These are phyloP conservation scores for Sericinus montela DNA, from an alignment of 2,888 invertebrate species.

Conservation along the genomic window DNA sequence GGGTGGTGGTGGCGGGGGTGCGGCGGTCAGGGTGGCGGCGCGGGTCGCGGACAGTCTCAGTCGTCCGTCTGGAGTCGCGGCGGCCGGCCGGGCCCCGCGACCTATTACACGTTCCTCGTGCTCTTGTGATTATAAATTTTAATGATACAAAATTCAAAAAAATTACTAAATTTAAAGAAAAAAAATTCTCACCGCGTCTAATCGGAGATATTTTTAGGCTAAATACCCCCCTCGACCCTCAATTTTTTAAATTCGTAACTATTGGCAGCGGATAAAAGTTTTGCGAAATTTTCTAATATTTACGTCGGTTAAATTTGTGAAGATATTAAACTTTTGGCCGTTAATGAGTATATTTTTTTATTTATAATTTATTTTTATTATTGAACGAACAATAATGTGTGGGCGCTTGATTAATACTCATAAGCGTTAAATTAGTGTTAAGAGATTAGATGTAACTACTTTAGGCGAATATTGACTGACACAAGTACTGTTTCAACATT, in stretches of 20 bases:
- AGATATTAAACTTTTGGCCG: slow-evolving; percentile 71
- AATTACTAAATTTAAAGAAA: slow-evolving; percentile 31
- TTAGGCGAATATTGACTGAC: slow-evolving; percentile 44
- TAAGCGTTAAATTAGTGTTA: slow-evolving; percentile 45
- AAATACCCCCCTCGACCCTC: slow-evolving; percentile 55
- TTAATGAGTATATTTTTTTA: slow-evolving; percentile 70
- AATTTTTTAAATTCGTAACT: slow-evolving; percentile 60
- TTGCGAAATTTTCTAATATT: slow-evolving; percentile 77
- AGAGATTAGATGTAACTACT: slow-evolving; percentile 44
- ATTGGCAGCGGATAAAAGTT: slow-evolving; percentile 65
- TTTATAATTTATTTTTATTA: slow-evolving; percentile 65
- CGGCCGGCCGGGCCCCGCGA: slow-evolving; percentile 77
- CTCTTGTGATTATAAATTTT: slow-evolving; percentile 78
- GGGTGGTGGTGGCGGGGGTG: slow-evolving; percentile 38
- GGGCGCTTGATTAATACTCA: slow-evolving; percentile 43
- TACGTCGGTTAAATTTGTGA: slow-evolving; percentile 75
- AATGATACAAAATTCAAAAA: slow-evolving; percentile 36
- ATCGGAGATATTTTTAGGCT: slow-evolving; percentile 74
- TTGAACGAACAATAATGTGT: slow-evolving; percentile 50
- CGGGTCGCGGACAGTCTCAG: slow-evolving; percentile 63
- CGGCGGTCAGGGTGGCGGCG: slow-evolving; percentile 40
- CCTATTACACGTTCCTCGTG: slow-evolving; percentile 79
- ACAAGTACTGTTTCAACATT: slow-evolving; percentile 37
- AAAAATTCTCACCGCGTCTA: slow-evolving; percentile 64
- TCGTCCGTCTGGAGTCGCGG: slow-evolving; percentile 79